Conservation (phyloP, 2,888 invertebrate species). For the Incurvaria masculella region DNA sequence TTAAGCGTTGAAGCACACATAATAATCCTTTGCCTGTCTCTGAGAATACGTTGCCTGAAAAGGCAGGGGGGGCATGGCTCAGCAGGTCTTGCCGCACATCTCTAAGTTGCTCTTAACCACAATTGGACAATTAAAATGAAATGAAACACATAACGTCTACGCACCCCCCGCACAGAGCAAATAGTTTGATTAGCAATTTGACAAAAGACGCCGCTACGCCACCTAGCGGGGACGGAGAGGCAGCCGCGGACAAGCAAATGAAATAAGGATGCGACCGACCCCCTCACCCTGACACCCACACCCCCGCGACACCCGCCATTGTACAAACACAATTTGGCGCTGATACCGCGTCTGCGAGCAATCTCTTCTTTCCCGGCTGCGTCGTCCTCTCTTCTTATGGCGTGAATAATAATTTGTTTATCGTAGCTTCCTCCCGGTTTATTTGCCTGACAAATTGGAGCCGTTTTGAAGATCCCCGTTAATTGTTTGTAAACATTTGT, state of each 20-base stretch:
- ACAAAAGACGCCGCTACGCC: no score
- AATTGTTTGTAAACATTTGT: no score
- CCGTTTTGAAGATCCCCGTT: background rate
- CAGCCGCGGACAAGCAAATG: conserved; percentile 13
- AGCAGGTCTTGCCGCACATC: no score
- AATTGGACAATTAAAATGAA: no score
- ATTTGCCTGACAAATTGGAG: conserved; percentile 18
- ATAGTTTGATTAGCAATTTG: no score
- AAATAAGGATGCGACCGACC: conserved; percentile 20
- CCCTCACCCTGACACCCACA: conserved; percentile 6
- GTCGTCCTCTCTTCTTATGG: conserved; percentile 23
- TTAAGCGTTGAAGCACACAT: no score
- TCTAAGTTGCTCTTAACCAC: no score
- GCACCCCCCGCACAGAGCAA: no score
- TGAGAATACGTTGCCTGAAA: no score
- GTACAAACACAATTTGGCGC: conserved; percentile 25
- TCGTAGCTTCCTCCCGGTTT: conserved; percentile 30
- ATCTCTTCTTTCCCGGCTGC: conserved; percentile 23
- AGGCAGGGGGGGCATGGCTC: no score
- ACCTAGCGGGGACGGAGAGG: background rate
- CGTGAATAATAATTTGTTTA: conserved; percentile 39
- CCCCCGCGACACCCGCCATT: background rate
- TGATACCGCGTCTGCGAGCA: conserved; percentile 28
- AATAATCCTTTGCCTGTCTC: no score
- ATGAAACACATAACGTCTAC: no score